Evolutionary conservation across 2,113 vertebrate species (phyloP).

Genomic region (Entelurus aequoreus): DNA sequence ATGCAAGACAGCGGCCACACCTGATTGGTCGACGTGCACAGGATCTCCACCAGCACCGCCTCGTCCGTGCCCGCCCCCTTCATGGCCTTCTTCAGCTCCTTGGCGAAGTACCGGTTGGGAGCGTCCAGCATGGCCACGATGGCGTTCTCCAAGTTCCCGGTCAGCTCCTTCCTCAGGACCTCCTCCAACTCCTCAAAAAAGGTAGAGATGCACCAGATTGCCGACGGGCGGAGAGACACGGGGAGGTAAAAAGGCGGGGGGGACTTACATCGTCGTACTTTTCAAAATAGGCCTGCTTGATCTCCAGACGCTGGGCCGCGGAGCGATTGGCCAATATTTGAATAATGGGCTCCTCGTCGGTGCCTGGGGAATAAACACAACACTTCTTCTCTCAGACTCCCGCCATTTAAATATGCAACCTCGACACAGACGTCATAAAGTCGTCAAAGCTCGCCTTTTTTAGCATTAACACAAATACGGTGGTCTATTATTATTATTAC

Average conservation of each 20-base stretch:
- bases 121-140: constrained; percentile 82
- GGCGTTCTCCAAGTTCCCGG: constrained; percentile 83
- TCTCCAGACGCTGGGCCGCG: constrained; percentile 67
- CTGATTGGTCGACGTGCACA: constrained; percentile 82
- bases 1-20: constrained; percentile 27
- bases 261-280: constrained; percentile 75
- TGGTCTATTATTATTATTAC: too few species aligned
- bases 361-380: constrained; percentile 50
- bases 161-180: constrained; percentile 84
- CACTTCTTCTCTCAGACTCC: too few species aligned
- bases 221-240: too few species aligned
- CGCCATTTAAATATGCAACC: too few species aligned
- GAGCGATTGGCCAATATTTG: constrained; percentile 72
- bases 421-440: too few species aligned
- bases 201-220: too few species aligned
- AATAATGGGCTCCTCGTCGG: constrained; percentile 72
- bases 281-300: constrained; percentile 76
- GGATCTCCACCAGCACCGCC: constrained; percentile 82
- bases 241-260: fast-evolving
- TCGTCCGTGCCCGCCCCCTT: constrained; percentile 87
- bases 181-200: constrained; percentile 81
- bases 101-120: constrained; percentile 76
- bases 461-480: too few species aligned
- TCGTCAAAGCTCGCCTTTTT: too few species aligned
- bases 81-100: constrained; percentile 82